phyloP scores from a whole-genome alignment of 2,888 invertebrate genomes.

The Marasmarcha lunaedactyla region DNA sequence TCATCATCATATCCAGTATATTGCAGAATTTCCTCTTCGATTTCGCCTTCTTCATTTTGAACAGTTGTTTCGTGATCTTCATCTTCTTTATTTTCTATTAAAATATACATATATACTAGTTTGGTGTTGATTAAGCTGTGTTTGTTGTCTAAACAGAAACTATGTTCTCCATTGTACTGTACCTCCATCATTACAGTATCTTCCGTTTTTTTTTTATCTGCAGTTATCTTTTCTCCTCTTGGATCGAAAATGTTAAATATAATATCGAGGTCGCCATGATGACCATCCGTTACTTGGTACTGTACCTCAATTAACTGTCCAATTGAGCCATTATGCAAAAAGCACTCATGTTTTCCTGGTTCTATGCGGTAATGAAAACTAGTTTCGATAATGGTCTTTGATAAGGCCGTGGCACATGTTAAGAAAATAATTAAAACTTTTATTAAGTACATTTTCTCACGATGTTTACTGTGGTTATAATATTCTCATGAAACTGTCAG shows the following conservation, averaged over 20 bases:
- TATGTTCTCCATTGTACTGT: conserved; percentile 84
- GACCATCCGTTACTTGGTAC: conserved; percentile 80
- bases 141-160: conserved; percentile 88
- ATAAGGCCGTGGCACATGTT: background rate
- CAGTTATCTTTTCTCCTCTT: conserved; percentile 66
- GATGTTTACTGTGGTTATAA: too few species aligned
- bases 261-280: conserved; percentile 86
- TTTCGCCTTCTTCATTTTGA: conserved; percentile 23
- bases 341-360: conserved; percentile 42
- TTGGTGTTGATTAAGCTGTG: conserved; percentile 85
- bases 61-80: conserved; percentile 30
- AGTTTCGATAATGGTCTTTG: too few species aligned
- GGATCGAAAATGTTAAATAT: conserved; percentile 80
- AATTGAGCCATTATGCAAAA: conserved; percentile 39
- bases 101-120: conserved; percentile 82
- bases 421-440: background rate
- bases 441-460: background rate
- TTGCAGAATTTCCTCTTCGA: conserved; percentile 40
- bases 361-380: conserved; percentile 43
- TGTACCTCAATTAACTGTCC: conserved; percentile 49
- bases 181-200: too few species aligned
- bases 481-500: background rate
- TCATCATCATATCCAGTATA: conserved; percentile 36
- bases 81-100: conserved; percentile 71
- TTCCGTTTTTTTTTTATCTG: conserved; percentile 66